Evolutionary conservation across 2,888 invertebrate species (phyloP), one percentile per base, ranked within the genome.

Genomic region (Palloptera scutellata): DNA sequence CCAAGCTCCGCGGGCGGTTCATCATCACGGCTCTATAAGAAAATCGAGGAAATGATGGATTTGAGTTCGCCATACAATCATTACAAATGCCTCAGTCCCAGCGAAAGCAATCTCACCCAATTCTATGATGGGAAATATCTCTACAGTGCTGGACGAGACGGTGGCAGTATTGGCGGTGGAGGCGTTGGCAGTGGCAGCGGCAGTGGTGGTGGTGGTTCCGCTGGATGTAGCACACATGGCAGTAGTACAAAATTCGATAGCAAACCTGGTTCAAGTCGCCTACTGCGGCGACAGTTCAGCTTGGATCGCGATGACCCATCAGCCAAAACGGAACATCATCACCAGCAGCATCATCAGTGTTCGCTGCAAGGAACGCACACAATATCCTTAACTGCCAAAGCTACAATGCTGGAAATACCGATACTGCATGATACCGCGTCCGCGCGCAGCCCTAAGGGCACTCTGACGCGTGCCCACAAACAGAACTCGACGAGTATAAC

Each of bases 21-120:
- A 4, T 84, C 84, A 1, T 83, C 83, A 0, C 76, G 84, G 0
- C 72, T 85, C 0, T 85, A 85, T 64, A 85, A 85, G 73, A 83
- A 83, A 72, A 82, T 85, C 60, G 85, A 85, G 72, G 85, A 85
- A 71, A 84, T 85, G 80, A 85, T 85, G 75, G 92, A 92, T 77
- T 86, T 91, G 58, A 91, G 91, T 80, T 90, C 90, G 0, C 91
- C 92, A 2, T 93, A 92, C 82, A 90, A 91, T 78, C 91, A 92
- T 74, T 92, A 92, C 84, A 89, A 91, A 81, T 91, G 90, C 79
- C 86, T 90, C 20, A 90, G 90, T 76, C 90, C 90, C 9, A 90
- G 89, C 72, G 88, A 89, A 75, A 86, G 86, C 72, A 86, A 86
- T 69, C 74, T 85, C 5, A 81, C 84, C 10, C 83, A 84, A 68